Evolutionary conservation across 2,113 vertebrate species (phyloP).

Genomic region (human (Homo sapiens)): DNA sequence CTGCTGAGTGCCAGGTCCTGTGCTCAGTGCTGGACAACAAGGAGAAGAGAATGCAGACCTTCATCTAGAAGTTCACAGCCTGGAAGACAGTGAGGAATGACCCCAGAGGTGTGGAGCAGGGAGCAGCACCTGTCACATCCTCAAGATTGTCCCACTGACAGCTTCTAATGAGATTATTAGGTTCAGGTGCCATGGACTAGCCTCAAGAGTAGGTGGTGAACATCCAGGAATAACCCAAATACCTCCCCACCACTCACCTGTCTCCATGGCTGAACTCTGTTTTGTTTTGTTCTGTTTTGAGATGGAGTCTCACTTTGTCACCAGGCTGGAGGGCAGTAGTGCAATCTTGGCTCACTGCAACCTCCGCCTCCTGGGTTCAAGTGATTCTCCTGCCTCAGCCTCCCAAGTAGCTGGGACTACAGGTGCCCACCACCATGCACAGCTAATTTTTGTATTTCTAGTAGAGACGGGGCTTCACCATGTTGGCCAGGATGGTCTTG

Average conservation of each 20-base stretch:
- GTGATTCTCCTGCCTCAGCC: too few species aligned
- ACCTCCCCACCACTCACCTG: neutral
- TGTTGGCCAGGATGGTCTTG: too few species aligned
- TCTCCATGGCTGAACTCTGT: neutral
- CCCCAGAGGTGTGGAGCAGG: neutral
- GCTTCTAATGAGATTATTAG: neutral
- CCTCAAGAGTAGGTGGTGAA: neutral
- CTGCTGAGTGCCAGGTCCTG: neutral
- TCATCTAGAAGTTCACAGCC: neutral
- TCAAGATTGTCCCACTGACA: neutral
- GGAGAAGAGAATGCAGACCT: neutral
- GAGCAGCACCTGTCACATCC: accelerated
- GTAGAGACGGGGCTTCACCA: too few species aligned
- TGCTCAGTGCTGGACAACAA: neutral
- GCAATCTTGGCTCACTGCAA: too few species aligned
- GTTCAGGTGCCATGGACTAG: neutral
- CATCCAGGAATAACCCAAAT: neutral
- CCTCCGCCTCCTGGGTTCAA: too few species aligned
- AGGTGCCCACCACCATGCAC: accelerated
- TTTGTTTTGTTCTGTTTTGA: neutral
- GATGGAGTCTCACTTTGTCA: too few species aligned
- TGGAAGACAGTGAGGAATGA: neutral
- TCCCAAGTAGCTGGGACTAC: too few species aligned
- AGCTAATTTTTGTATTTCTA: too few species aligned
- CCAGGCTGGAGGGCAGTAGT: too few species aligned